Percentiles rank a stretch among this genome's conserved stretches.
Conservation (phyloP, 2,113 vertebrate species). For the Ellobius talpinus region DNA sequence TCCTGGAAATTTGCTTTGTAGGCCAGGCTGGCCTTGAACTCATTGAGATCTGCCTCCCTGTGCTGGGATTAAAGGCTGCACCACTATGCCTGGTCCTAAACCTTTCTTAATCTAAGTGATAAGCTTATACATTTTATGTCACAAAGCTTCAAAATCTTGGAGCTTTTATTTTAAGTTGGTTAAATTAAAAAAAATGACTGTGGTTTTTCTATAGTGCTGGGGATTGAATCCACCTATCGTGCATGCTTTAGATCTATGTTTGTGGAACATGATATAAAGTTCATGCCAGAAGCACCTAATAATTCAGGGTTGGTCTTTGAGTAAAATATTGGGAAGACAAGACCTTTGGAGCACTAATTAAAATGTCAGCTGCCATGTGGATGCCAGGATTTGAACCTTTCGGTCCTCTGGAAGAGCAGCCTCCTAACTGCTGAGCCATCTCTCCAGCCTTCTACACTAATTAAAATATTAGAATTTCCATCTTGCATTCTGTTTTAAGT, state of each 20-base stretch:
- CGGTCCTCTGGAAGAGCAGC: no score
- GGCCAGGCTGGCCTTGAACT: background rate
- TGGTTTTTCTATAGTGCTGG: background rate
- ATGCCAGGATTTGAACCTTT: no score
- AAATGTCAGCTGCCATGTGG: background rate
- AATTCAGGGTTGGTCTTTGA: background rate
- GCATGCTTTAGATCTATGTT: background rate
- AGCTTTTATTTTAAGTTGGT: constrained; percentile 56
- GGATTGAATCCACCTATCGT: background rate
- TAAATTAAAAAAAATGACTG: background rate
- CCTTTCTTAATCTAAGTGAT: constrained; percentile 6
- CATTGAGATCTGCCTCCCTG: background rate
- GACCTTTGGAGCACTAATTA: background rate
- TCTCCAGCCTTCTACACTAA: background rate
- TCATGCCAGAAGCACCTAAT: background rate
- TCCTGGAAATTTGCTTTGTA: background rate
- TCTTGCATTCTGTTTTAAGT: constrained; percentile 1
- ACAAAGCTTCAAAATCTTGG: constrained; percentile 20
- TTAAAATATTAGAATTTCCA: constrained; percentile 35
- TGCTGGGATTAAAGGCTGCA: background rate
- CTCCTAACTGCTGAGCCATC: background rate
- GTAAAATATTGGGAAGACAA: background rate
- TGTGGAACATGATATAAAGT: background rate
- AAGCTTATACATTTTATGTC: constrained; percentile 29
- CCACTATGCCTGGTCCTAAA: no score